Conservation (phyloP, 2,797 vertebrate genomes). For the Semaprochilodus insignis region DNA sequence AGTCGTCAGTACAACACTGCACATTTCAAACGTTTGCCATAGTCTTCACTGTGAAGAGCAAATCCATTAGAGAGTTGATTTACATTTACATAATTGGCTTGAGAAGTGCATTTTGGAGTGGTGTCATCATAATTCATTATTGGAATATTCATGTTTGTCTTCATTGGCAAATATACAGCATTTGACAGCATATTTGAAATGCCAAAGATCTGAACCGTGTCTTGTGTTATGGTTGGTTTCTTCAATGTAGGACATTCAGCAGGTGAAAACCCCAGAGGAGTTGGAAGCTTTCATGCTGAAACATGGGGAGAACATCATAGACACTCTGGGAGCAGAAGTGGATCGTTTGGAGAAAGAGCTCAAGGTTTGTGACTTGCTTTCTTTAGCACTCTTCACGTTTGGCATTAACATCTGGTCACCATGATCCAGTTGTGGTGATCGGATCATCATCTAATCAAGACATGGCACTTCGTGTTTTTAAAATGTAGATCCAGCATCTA, state of each 20-base stretch:
- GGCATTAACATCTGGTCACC: too few relatives aligned
- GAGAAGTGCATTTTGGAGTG: neutral
- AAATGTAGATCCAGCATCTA: too few relatives aligned
- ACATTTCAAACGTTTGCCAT: neutral
- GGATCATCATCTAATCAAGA: too few relatives aligned
- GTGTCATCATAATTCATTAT: neutral
- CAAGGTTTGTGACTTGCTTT: slow-evolving; percentile 80
- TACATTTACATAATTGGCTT: neutral
- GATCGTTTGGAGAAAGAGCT: slow-evolving; percentile 97
- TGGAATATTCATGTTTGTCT: neutral
- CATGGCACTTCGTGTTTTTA: too few relatives aligned
- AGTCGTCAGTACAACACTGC: neutral
- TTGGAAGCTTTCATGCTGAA: slow-evolving; percentile 97
- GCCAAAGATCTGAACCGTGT: neutral
- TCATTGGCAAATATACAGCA: neutral
- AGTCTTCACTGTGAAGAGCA: neutral
- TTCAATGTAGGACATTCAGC: slow-evolving; percentile 90
- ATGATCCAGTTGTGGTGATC: too few relatives aligned
- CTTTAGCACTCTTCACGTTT: neutral
- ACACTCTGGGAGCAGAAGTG: slow-evolving; percentile 95
- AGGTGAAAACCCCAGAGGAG: slow-evolving; percentile 94
- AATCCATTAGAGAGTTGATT: neutral
- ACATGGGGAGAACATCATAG: slow-evolving; percentile 98
- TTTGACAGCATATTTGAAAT: neutral
- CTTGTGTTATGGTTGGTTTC: neutral